Percentiles rank a stretch among this genome's conserved stretches.
phyloP scores from a whole-genome alignment of 2,888 invertebrate species.

The Hololepta plana region DNA sequence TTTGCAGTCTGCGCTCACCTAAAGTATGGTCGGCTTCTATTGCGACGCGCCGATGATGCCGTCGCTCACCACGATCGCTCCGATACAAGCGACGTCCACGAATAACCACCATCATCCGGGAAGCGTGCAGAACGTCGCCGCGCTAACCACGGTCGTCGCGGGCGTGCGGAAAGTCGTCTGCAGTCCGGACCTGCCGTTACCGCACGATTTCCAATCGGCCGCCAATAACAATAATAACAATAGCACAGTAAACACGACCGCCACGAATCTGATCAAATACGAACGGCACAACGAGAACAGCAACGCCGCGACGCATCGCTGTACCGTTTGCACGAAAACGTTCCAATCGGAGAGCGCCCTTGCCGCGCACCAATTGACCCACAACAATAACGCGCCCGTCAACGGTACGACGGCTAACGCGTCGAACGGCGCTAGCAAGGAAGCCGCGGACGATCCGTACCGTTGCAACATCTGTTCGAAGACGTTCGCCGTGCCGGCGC shows the following conservation, averaged over 20 bases:
- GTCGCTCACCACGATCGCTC: too few species aligned
- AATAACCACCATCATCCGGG: too few species aligned
- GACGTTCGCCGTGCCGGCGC: conserved; percentile 78
- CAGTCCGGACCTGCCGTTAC: conserved; percentile 37
- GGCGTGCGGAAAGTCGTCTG: conserved; percentile 36
- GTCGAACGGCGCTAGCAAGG: too few species aligned
- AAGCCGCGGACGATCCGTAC: conserved; percentile 48
- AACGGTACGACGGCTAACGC: conserved; percentile 20
- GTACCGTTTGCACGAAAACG: conserved; percentile 26
- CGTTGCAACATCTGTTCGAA: conserved; percentile 80
- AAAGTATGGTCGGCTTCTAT: conserved; percentile 37
- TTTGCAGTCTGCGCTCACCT: too few species aligned
- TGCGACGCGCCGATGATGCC: too few species aligned
- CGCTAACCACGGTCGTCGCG: conserved; percentile 1
- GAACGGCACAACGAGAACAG: conserved; percentile 8
- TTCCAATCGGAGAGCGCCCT: conserved; percentile 22
- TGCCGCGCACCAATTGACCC: conserved; percentile 21
- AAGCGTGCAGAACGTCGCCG: too few species aligned
- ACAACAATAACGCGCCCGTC: conserved; percentile 10
- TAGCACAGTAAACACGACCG: too few species aligned
- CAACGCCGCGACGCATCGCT: too few species aligned
- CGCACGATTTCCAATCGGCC: too few species aligned
- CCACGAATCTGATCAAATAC: too few species aligned
- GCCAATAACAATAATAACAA: too few species aligned
- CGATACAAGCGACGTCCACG: too few species aligned